Conservation (phyloP, 1,140 invertebrate species). For the Drosophila ironensis region DNA sequence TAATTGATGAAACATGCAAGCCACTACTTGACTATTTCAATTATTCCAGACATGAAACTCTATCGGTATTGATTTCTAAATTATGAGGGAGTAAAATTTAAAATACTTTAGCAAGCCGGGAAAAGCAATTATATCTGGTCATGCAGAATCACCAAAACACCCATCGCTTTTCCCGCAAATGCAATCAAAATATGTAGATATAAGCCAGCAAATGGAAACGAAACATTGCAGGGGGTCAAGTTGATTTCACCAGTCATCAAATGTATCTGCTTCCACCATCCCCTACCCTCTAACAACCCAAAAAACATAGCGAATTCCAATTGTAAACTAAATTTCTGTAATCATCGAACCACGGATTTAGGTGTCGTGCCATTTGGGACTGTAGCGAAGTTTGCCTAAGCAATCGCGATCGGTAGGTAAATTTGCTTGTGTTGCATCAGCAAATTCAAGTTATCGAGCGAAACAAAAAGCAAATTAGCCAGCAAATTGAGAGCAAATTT, state of each 20-base stretch:
- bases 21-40: neutral
- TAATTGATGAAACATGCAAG: neutral
- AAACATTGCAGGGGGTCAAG: neutral
- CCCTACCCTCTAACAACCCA: neutral
- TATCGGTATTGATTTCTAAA: no score
- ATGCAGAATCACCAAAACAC: no score
- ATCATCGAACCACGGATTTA: slow-evolving; percentile 64
- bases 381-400: slow-evolving; percentile 65
- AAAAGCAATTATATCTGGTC: neutral
- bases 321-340: slow-evolving; percentile 44
- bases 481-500: slow-evolving; percentile 53
- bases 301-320: slow-evolving; percentile 8
- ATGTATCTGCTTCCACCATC: neutral
- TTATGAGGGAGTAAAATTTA: no score
- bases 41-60: neutral
- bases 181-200: neutral
- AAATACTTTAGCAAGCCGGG: no score
- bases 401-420: slow-evolving; percentile 71
- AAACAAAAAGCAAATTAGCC: slow-evolving; percentile 49
- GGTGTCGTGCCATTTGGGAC: slow-evolving; percentile 71
- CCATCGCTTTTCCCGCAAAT: neutral
- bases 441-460: slow-evolving; percentile 42
- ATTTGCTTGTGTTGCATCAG: slow-evolving; percentile 50
- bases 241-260: slow-evolving; percentile 14
- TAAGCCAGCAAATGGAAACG: neutral